These are phyloP conservation scores for Pyrrhosoma nymphula DNA, from an alignment of 2,888 invertebrate species.

Conservation along the genomic window DNA sequence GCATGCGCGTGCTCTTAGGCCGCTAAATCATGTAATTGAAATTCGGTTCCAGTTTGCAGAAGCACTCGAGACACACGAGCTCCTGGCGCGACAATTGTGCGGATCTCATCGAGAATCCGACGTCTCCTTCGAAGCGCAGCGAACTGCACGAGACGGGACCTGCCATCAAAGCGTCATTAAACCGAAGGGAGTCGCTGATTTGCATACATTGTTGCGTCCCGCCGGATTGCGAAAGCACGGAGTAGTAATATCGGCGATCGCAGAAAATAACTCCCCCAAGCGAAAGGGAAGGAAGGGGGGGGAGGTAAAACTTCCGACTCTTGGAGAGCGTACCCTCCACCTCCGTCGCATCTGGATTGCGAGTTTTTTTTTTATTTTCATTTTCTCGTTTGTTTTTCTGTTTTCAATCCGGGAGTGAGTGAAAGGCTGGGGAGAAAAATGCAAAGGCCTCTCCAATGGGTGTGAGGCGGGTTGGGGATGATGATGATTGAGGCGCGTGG, in stretches of 20 bases:
- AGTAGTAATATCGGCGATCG: not conserved
- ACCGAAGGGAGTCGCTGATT: not conserved
- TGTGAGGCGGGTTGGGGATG: not conserved
- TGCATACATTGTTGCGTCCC: not conserved
- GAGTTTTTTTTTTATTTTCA: not conserved
- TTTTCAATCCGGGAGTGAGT: not conserved
- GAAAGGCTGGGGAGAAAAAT: not conserved
- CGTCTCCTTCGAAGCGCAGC: not conserved
- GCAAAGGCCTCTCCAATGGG: not conserved
- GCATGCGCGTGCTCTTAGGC: not conserved
- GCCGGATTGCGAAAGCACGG: not conserved
- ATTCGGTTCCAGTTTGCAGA: not conserved
- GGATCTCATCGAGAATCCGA: not conserved
- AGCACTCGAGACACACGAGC: not conserved
- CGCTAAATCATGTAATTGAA: not conserved
- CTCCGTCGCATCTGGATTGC: not conserved
- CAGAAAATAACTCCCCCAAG: not conserved
- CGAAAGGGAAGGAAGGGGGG: not conserved
- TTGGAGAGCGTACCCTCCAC: not conserved
- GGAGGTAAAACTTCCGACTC: constrained; percentile 19
- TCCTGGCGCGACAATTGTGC: not conserved
- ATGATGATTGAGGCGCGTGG: not conserved
- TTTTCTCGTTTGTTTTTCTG: not conserved
- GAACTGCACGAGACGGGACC: not conserved
- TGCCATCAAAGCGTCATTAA: not conserved